A percentile compares a stretch with the other conserved stretches of the same genome.
These are phyloP conservation scores for Drosophila sulfurigaster DNA, from an alignment of 1,140 invertebrate genomes.

Conservation along the genomic window DNA sequence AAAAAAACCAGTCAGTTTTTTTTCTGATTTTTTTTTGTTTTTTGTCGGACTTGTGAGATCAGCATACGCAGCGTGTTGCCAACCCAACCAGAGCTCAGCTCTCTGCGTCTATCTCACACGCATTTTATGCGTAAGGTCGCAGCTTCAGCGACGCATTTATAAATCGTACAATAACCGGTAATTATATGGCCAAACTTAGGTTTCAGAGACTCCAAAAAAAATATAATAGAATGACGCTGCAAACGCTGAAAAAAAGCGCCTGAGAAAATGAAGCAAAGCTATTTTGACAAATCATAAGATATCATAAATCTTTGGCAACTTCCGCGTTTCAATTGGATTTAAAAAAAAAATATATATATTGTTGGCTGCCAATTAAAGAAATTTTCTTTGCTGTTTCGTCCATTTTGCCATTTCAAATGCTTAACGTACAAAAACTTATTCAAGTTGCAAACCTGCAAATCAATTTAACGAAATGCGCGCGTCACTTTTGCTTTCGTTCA, in stretches of 20 bases:
- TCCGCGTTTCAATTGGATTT: constrained; percentile 68
- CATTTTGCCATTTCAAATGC: constrained; percentile 42
- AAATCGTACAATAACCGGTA: constrained; percentile 76
- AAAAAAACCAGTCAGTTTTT: constrained; percentile 57
- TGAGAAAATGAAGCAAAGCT: constrained; percentile 59
- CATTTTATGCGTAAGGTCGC: constrained; percentile 80
- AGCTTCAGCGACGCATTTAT: constrained; percentile 63
- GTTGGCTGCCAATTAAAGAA: constrained; percentile 30
- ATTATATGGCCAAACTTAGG: constrained; percentile 65
- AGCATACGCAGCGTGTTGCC: constrained; percentile 66
- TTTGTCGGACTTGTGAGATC: constrained; percentile 56
- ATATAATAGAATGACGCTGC: constrained; percentile 64
- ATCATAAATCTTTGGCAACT: constrained; percentile 70
- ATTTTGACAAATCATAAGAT: constrained; percentile 11
- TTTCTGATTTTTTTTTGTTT: no score
- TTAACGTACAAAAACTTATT: constrained; percentile 31
- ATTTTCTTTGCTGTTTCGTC: not conserved
- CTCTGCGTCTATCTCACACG: constrained; percentile 53
- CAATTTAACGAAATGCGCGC: constrained; percentile 51
- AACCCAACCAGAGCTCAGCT: constrained; percentile 22
- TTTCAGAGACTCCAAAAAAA: constrained; percentile 14
- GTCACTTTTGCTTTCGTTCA: constrained; percentile 63
- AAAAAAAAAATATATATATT: not conserved
- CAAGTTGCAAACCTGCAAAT: constrained; percentile 55
- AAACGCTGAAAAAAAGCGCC: constrained; percentile 48